Evolutionary conservation across 2,888 invertebrate species (phyloP).

Genomic region (Philereme vetulata): DNA sequence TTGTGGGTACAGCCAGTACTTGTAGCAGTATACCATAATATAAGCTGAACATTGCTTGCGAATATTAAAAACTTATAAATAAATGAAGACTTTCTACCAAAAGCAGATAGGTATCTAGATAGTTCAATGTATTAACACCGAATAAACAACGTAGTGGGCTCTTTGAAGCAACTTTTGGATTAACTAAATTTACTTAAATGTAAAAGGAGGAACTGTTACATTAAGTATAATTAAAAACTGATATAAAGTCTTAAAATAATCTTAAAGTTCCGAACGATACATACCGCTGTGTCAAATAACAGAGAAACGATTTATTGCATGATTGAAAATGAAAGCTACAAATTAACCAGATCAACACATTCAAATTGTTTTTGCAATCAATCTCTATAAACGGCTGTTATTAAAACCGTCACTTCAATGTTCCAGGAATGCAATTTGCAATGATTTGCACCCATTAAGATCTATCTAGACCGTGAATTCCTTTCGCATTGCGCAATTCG

Average conservation of each 20-base stretch:
- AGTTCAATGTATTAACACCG: too few relatives aligned
- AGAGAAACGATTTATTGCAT: too few relatives aligned
- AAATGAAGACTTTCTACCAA: background rate
- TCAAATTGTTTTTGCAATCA: slow-evolving; percentile 24
- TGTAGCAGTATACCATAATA: background rate
- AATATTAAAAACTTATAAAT: slow-evolving; percentile 21
- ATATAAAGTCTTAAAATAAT: too few relatives aligned
- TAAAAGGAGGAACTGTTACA: too few relatives aligned
- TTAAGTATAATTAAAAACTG: too few relatives aligned
- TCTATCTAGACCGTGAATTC: slow-evolving; percentile 70
- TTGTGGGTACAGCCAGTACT: slow-evolving; percentile 32
- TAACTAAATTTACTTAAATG: too few relatives aligned
- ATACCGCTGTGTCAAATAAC: too few relatives aligned
- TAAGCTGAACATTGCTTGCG: slow-evolving; percentile 21
- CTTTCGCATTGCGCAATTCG: slow-evolving; percentile 67
- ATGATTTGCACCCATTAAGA: slow-evolving; percentile 77
- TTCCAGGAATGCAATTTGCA: slow-evolving; percentile 70
- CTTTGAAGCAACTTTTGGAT: too few relatives aligned
- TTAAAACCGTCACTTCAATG: slow-evolving; percentile 60
- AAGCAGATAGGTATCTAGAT: too few relatives aligned
- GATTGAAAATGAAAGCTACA: slow-evolving; percentile 38
- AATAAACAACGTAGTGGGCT: too few relatives aligned
- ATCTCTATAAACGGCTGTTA: slow-evolving; percentile 42
- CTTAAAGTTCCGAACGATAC: too few relatives aligned
- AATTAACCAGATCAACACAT: slow-evolving; percentile 63